Evolutionary conservation across 2,797 vertebrate species (phyloP).

Genomic region (Lemur catta): DNA sequence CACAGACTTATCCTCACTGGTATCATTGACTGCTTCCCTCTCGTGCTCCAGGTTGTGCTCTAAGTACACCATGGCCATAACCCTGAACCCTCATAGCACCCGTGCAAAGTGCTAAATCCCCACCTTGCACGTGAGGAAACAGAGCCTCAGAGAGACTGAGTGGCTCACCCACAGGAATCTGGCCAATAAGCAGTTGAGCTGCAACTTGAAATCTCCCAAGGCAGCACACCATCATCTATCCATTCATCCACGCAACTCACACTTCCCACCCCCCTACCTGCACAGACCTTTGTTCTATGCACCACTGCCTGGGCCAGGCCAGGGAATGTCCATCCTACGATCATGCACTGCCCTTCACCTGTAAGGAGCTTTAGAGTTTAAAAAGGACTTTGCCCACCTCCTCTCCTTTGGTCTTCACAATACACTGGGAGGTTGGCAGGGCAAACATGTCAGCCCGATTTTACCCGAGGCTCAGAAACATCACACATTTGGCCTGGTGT

Average conservation of each 20-base stretch:
- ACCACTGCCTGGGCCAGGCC: not conserved
- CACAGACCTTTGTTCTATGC: fast-evolving
- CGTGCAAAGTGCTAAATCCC: not conserved
- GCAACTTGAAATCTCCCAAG: not conserved
- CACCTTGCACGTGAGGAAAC: not conserved
- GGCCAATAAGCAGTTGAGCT: not conserved
- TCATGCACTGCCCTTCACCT: not conserved
- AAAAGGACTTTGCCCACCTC: not conserved
- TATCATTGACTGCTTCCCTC: not conserved
- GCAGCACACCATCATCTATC: too few species aligned
- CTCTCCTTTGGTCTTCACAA: not conserved
- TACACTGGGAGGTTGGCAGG: not conserved
- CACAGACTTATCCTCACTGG: not conserved
- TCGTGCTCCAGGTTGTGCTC: not conserved
- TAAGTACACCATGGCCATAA: not conserved
- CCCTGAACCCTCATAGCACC: not conserved
- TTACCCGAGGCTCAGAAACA: not conserved
- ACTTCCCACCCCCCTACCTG: not conserved
- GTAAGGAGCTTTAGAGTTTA: not conserved
- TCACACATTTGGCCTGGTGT: not conserved
- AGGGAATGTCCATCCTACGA: fast-evolving
- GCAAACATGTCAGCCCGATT: not conserved
- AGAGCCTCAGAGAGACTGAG: not conserved
- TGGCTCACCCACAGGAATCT: not conserved
- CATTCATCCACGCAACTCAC: too few species aligned